Evolutionary conservation across 2,113 vertebrate species (phyloP), one percentile per base, ranked within the genome.

Genomic region (Mobula birostris): DNA sequence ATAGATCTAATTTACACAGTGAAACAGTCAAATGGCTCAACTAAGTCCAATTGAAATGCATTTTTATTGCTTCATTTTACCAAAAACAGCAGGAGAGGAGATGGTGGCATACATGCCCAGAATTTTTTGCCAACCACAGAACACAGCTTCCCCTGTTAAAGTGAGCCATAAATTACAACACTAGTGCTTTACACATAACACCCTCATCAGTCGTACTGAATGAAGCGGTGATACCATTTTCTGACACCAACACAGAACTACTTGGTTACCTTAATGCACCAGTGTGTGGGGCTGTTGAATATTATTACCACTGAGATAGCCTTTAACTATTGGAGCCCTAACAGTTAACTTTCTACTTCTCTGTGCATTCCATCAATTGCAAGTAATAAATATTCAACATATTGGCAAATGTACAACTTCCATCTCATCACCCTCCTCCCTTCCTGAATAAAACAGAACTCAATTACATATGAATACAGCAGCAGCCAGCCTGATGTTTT

Each of bases 21-120:
- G 24, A 74, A 93, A 36, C 70, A 93, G 70, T 19, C 91, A 93
- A 76, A 93, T 76, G 36, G 29, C 70, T 76, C 12, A 27, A 74
- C 91, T 56, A 93, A 93, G 74, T 93, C 91, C 91, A 19, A 93
- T 12, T 93, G 68, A 93, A 93, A 93, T 74, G 40, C 5, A 48
- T 56, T 74, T 93, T 74, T 93, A 93, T 93, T 74, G 68, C 91
- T 93, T 40, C 68, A 76, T 93, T 93, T 72, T 48, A 56, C 91
- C 21, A 12, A 74, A 70, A 93, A 40, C 66, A 93, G 29, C 85
- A 93, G 70, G 36, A 32, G 19, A 48, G 66, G 21, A 27, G 68
- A 93, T 93, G 40, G 36, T 7, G 24, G 11, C 91, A 93, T 74
- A 66, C 85, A 32, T 63, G 17, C 40, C n/a, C 15, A 7, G n/a